Evolutionary conservation across 2,797 vertebrate species (phyloP), one percentile per base, ranked within the genome.

Genomic region (Syndactyla subalaris): DNA sequence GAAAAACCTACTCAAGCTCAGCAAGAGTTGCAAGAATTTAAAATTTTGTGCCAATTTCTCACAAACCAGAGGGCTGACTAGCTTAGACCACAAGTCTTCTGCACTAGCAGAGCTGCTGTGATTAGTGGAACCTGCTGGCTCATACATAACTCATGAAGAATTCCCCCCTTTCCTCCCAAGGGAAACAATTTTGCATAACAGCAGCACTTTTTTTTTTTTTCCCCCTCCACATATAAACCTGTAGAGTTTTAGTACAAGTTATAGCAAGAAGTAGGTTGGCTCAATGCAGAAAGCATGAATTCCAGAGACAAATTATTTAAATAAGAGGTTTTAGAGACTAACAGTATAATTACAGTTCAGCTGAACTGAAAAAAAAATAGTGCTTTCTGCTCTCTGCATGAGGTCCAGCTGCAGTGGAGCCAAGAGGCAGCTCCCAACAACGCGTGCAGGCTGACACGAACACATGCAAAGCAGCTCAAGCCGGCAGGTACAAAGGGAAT

Each of bases 291-390:
- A 89, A 87, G 46, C 72, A 61, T 34, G 82, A 93, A 95, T 97
- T 93, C 93, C 91, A 94, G 54, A 97, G 91, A 96, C 88, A 94
- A 96, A 96, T 93, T 95, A 96, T 80, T 85, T 97, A 95, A 97
- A 94, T 94, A 94, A 95, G 95, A 95, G 51, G 91, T 67, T 94
- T 94, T 89, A 88, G 77, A 96, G 72, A 92, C 78, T 96, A 96
- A 96, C 88, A 93, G 63, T 77, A 14, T 96, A 97, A 97, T 96
- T 97, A 95, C 77, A 97, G 91, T 79, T 95, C 90, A 95, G 76
- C 41, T 93, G 52, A 96, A 96, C 41, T 86, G 70, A 55, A 76
- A 59, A 78, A 43, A 36, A 92, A 90, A 38, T 38, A 38, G 72
- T 4, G 58, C 85, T 92, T 95, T 96, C 77, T 96, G 90, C 94